Evolutionary conservation across 2,888 invertebrate species (phyloP), one percentile per base, ranked within the genome.

Genomic region (Beris chalybata): DNA sequence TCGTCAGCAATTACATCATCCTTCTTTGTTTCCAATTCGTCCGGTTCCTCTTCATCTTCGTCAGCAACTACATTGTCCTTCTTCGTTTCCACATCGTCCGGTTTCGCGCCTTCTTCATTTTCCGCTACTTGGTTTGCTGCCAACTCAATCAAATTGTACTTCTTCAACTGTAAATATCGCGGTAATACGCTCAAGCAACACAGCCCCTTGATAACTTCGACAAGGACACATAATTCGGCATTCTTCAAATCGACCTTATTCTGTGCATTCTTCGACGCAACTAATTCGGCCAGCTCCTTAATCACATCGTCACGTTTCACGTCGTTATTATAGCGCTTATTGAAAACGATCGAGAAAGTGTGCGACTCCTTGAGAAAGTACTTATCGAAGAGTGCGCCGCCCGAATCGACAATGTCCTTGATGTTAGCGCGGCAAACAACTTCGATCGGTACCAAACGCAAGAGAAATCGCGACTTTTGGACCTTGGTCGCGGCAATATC

Each of bases 381-480:
- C 74, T 88, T 88, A 66, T 92, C 89, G 71, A 92, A 86, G 15
- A 94, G 77, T 61, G 82, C 79, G 58, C 86, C 86, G 0, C 88
- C 87, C 63, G 86, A 83, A 71, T 85, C 83, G 75, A 85, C 85
- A 7, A 93, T 92, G 66, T 92, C 91, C n/a, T 87, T 86, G 61
- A 90, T 76, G 71, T 88, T 87, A 1, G 95, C 92, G 75, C 87
- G 89, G 76, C 95, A 96, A 3, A 91, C 91, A 0, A 84, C 82
- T 82, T 91, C 87, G 63, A 97, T 86, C 0, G 97, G 96, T 13
- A 95, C 78, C 70, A 97, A 79, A 66, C 95, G 86, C 12, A 94
- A 76, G 3, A 96, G 84, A 79, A 87, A 90, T 72, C 91, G 85
- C 0, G 92, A 88, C 79, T 89, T 90, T 73, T 88, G 88, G 67